A percentile compares a stretch with the other conserved stretches of the same genome.
Conservation (phyloP, 1,140 invertebrate species). For the Nixonia krombeini region DNA sequence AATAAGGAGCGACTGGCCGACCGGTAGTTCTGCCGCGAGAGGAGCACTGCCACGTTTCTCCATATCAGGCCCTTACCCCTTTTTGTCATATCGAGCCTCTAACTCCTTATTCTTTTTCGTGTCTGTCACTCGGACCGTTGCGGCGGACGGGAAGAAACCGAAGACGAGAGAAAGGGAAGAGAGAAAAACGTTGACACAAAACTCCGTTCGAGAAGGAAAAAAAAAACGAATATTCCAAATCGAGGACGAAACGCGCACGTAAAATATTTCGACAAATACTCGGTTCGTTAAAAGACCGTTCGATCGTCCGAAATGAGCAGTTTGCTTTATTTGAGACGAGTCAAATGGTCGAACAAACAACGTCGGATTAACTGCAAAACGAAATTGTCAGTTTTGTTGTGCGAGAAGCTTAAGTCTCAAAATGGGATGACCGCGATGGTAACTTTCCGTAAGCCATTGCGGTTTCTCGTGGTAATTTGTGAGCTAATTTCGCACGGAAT, state of each 20-base stretch:
- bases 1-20: constrained; percentile 49
- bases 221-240: not conserved
- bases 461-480: constrained; percentile 67
- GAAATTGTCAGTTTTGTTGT: not conserved
- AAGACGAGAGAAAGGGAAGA: constrained; percentile 11
- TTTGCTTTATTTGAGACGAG: too few relatives aligned
- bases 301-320: too few relatives aligned
- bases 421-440: constrained; percentile 31
- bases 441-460: constrained; percentile 60
- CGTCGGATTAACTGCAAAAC: too few relatives aligned
- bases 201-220: not conserved
- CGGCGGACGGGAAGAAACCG: constrained; percentile 16
- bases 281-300: too few relatives aligned
- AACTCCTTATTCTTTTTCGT: constrained; percentile 29
- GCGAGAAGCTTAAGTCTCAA: not conserved
- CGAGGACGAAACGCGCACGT: too few relatives aligned
- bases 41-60: constrained; percentile 49
- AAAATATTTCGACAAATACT: not conserved
- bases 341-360: too few relatives aligned
- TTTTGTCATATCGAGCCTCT: constrained; percentile 52
- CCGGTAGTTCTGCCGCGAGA: constrained; percentile 29
- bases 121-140: constrained; percentile 20
- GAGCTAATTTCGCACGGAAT: constrained; percentile 58
- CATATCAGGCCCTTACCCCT: constrained; percentile 58
- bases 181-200: constrained; percentile 3